Base-by-base conservation (phyloP, 2,888 invertebrate species). In the Megamerina dolium region DNA sequence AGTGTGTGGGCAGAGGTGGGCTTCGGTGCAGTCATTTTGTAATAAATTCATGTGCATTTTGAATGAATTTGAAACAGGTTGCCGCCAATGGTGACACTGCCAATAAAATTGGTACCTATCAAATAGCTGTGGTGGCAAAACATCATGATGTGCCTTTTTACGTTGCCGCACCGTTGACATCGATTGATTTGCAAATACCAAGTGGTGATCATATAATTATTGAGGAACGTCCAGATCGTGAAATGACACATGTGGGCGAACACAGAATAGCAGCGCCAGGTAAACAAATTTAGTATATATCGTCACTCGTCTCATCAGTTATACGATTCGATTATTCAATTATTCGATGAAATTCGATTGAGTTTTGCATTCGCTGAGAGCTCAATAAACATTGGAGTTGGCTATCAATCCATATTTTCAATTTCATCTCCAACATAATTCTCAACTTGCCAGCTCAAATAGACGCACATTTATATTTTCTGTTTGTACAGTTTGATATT, bases 41-140 rank as follows among this genome's bases (percentile, higher is more conserved):
- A 17, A 17, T 17, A 12, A 26, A 20, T 6, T 20, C 10, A 4
- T 16, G 20, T 26, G 18, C 23, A 23, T 23, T 23, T 23, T 8
- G 10, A 23, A 23, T 23, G 10, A 20, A 14, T 39, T 30, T 38
- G 34, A 16, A 27, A 27, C 58, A 83, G 83, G 83, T 94, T 23
- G 92, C 90, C 12, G 83, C 85, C 2, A 99, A 99, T 72, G 99
- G 99, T 1, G 97, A 99, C 69, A 96, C 96, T 0, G 97, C 97
- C 1, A 99, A 99, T 70, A 99, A 99, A 79, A 95, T 97, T 64
- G 97, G 95, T 59, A 93, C 93, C 12, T 93, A 92, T 68, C 92
- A 93, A 77, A 85, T 97, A 63, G 94, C 96, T 0, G 87, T 97
- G 37, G 77, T 88, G 34, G 94, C 96, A 1, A 86, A 88, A 61